A percentile compares a stretch with the other conserved stretches of the same genome.
Conservation (phyloP, 1,140 invertebrate genomes). For the Drosophila virilis region DNA sequence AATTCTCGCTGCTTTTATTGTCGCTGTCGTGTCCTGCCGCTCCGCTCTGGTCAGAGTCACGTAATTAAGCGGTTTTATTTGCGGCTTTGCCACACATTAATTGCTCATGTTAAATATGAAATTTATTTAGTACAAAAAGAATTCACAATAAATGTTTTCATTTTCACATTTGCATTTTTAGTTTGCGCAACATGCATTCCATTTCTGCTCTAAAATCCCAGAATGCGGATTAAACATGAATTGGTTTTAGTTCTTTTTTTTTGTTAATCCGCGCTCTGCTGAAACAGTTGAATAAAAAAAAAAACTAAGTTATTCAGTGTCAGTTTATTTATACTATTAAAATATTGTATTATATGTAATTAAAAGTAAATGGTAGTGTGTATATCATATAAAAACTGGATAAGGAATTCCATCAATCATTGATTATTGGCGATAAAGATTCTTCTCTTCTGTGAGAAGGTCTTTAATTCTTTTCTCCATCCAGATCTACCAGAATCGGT, state of each 20-base stretch:
- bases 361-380: not conserved
- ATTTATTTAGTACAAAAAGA: conserved; percentile 61
- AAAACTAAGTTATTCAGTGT: conserved; percentile 1
- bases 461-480: no score
- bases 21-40: conserved; percentile 15
- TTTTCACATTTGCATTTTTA: conserved; percentile 28
- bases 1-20: conserved; percentile 10
- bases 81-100: conserved; percentile 80
- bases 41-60: conserved; percentile 60
- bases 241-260: conserved; percentile 5
- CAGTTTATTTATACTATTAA: conserved; percentile 1
- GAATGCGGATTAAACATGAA: not conserved
- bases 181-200: not conserved
- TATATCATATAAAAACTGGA: no score
- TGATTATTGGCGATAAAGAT: no score
- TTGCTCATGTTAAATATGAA: conserved; percentile 77
- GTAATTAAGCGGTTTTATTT: conserved; percentile 83
- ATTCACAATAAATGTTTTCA: conserved; percentile 21
- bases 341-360: not conserved
- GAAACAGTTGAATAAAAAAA: not conserved
- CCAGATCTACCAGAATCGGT: no score
- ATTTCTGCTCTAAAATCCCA: not conserved
- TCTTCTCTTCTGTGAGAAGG: no score
- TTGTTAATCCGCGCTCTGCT: not conserved
- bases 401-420: no score